Evolutionary conservation across 2,888 invertebrate genomes (phyloP).

Genomic region (Ectemnius cavifrons): DNA sequence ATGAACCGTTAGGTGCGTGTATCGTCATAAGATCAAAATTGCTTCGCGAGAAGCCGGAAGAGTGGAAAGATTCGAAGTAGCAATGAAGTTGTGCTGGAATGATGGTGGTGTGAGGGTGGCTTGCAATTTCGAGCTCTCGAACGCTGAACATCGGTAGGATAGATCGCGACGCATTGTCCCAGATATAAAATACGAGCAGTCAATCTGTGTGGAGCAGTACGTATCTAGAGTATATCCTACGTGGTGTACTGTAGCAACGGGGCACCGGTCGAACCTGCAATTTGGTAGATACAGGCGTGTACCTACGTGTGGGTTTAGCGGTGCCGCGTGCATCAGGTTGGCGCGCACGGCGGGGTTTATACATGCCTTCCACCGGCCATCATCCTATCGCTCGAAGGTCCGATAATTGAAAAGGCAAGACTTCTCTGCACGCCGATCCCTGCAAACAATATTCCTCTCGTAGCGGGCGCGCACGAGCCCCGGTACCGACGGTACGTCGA

Average conservation of each 20-base stretch:
- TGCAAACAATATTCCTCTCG: constrained; percentile 54
- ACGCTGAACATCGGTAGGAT: not conserved
- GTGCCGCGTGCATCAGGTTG: constrained; percentile 45
- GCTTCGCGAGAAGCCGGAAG: not conserved
- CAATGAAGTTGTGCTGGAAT: too few relatives aligned
- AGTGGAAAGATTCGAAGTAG: not conserved
- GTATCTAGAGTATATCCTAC: not conserved
- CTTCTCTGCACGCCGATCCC: constrained; percentile 45
- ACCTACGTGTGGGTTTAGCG: constrained; percentile 60
- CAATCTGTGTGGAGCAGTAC: not conserved
- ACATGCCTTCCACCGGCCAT: constrained; percentile 56
- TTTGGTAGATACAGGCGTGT: constrained; percentile 58
- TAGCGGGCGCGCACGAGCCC: constrained; percentile 51
- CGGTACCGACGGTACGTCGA: constrained; percentile 61
- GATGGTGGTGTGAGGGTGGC: too few relatives aligned
- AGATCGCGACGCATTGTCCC: not conserved
- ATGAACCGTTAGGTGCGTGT: not conserved
- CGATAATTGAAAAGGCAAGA: constrained; percentile 69
- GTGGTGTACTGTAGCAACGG: constrained; percentile 16
- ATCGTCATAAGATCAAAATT: not conserved
- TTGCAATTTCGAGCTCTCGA: too few relatives aligned
- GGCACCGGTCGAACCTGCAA: constrained; percentile 48
- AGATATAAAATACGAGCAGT: constrained; percentile 3
- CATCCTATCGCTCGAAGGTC: constrained; percentile 62
- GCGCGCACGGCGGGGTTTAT: constrained; percentile 15